phyloP scores from a whole-genome alignment of 1,140 invertebrate genomes.

The Oedothorax gibbosus region DNA sequence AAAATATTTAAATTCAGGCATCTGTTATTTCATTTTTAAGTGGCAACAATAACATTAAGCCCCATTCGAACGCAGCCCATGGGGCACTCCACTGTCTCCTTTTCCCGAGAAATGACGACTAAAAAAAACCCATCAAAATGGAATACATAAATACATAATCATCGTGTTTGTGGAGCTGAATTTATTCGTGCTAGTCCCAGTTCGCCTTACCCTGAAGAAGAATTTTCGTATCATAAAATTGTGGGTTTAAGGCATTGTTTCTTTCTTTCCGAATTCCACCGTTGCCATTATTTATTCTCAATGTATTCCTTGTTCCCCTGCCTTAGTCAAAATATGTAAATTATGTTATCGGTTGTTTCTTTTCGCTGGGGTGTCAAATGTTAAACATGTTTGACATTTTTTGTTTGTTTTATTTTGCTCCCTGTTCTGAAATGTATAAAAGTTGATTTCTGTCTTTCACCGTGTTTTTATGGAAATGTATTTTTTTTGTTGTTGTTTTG shows the following conservation, averaged over 20 bases:
- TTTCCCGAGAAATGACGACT: background rate
- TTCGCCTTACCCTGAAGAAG: background rate
- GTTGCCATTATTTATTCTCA: slow-evolving; percentile 11
- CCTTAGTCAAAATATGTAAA: slow-evolving; percentile 15
- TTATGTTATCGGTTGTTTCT: slow-evolving; percentile 10
- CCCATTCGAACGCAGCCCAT: background rate
- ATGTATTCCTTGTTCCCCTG: background rate
- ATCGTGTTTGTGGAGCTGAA: slow-evolving; percentile 14
- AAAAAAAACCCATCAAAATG: slow-evolving; percentile 2
- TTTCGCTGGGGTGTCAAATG: background rate
- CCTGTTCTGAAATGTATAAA: no score
- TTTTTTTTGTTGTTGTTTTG: no score
- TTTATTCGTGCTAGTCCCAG: slow-evolving; percentile 1
- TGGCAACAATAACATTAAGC: slow-evolving; percentile 17
- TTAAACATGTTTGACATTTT: background rate
- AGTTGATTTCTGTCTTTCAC: no score
- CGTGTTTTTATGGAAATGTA: no score
- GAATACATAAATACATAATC: slow-evolving; percentile 41
- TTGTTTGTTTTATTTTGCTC: no score
- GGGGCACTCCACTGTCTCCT: slow-evolving; percentile 14
- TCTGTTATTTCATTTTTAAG: slow-evolving; percentile 42
- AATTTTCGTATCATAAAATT: slow-evolving; percentile 19
- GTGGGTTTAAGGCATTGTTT: slow-evolving; percentile 12
- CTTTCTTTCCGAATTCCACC: background rate
- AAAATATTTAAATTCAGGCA: slow-evolving; percentile 38